phyloP scores from a whole-genome alignment of 2,888 invertebrate genomes.

The Proisotoma minuta region DNA sequence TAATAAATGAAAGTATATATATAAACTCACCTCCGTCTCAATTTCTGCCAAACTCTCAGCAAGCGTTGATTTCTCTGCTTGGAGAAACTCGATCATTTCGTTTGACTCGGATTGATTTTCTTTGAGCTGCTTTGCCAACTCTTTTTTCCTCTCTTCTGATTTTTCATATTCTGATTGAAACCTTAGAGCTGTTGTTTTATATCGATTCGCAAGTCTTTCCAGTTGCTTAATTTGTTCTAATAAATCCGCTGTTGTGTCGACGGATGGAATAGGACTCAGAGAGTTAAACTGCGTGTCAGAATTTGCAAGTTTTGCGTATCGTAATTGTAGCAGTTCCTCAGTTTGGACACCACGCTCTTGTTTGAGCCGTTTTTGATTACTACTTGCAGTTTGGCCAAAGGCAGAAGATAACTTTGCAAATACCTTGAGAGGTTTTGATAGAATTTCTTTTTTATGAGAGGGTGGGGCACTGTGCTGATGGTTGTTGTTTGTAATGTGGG shows the following conservation, averaged over 20 bases:
- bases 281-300: no score
- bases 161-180: slow-evolving; percentile 40
- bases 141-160: slow-evolving; percentile 57
- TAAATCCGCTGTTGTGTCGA: slow-evolving; percentile 26
- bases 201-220: slow-evolving; percentile 36
- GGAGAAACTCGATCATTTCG: slow-evolving; percentile 82
- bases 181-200: slow-evolving; percentile 37
- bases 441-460: slow-evolving; percentile 16
- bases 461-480: slow-evolving; percentile 23
- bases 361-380: slow-evolving; percentile 40
- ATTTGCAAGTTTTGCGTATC: no score
- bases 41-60: slow-evolving; percentile 73
- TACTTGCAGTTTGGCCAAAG: slow-evolving; percentile 44
- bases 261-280: slow-evolving; percentile 33
- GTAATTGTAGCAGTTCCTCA: no score
- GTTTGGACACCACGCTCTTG: slow-evolving; percentile 44
- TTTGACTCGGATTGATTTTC: slow-evolving; percentile 73
- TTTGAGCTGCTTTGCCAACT: slow-evolving; percentile 65
- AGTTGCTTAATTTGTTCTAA: slow-evolving; percentile 39
- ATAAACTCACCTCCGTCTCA: slow-evolving; percentile 60
- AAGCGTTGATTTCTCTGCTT: slow-evolving; percentile 75
- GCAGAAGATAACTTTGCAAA: slow-evolving; percentile 46
- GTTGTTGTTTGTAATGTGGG: slow-evolving; percentile 25
- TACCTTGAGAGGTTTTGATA: slow-evolving; percentile 33
- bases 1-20: neutral